phyloP scores from a whole-genome alignment of 2,113 vertebrate genomes.

The Lamprologus callipterus region DNA sequence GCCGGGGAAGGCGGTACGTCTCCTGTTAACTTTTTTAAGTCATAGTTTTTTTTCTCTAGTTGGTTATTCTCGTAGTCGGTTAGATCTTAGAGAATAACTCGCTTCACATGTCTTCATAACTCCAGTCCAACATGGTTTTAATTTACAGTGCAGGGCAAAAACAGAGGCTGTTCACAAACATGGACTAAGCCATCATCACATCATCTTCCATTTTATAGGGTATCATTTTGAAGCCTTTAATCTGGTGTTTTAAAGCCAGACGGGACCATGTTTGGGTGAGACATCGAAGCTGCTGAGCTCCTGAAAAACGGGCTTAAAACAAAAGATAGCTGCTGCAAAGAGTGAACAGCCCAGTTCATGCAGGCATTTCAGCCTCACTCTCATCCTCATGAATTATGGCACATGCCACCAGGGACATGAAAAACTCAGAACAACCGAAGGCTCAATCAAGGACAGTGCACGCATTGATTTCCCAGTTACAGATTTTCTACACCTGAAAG shows the following conservation, averaged over 20 bases:
- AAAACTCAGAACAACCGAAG: not conserved
- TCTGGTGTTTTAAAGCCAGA: not conserved
- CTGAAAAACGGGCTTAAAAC: not conserved
- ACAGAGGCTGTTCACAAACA: not conserved
- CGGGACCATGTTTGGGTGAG: not conserved
- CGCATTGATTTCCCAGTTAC: not conserved
- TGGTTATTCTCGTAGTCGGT: not conserved
- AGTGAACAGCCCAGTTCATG: not conserved
- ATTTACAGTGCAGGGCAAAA: not conserved
- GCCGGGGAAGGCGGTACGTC: slow-evolving; percentile 80
- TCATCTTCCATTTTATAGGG: not conserved
- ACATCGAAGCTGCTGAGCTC: not conserved
- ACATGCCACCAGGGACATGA: not conserved
- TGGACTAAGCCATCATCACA: not conserved
- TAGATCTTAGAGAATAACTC: not conserved
- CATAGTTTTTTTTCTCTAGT: not conserved
- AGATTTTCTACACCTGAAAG: not conserved
- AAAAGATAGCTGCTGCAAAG: not conserved
- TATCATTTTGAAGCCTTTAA: not conserved
- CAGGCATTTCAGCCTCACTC: not conserved
- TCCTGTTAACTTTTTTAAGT: not conserved
- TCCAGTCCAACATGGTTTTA: not conserved
- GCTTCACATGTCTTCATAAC: not conserved
- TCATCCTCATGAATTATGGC: not conserved
- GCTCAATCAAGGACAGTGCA: not conserved